Evolutionary conservation across 2,888 invertebrate genomes (phyloP).

Genomic region (Rapana venosa): DNA sequence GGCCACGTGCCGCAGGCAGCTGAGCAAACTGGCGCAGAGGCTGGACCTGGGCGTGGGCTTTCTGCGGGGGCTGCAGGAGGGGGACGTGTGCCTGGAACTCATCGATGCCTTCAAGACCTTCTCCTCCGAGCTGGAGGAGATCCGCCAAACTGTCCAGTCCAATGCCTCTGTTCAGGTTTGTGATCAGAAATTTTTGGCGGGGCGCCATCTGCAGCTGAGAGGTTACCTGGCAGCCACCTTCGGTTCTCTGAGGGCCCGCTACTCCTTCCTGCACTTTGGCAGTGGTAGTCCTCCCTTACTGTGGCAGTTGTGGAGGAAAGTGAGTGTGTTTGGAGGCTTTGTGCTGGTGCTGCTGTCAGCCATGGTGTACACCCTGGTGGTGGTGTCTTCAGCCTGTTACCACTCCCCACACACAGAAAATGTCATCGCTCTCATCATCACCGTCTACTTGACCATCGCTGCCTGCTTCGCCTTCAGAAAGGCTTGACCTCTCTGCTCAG

Average conservation of each 20-base stretch:
- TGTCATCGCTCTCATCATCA: slow-evolving; percentile 47
- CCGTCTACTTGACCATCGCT: slow-evolving; percentile 53
- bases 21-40: slow-evolving; percentile 34
- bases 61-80: slow-evolving; percentile 65
- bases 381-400: slow-evolving; percentile 31
- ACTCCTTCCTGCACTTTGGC: slow-evolving; percentile 32
- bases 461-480: slow-evolving; percentile 56
- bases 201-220: slow-evolving; percentile 7
- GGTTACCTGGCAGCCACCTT: slow-evolving; percentile 35
- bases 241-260: slow-evolving; percentile 22
- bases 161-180: slow-evolving; percentile 23
- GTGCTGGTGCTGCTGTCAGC: slow-evolving; percentile 28
- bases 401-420: slow-evolving; percentile 45
- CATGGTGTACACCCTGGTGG: slow-evolving; percentile 39
- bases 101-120: slow-evolving; percentile 56
- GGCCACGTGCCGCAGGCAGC: slow-evolving; percentile 27
- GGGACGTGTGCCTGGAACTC: slow-evolving; percentile 68
- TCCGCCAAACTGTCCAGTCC: slow-evolving; percentile 12
- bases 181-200: slow-evolving; percentile 34
- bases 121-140: slow-evolving; percentile 35
- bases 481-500: slow-evolving; percentile 31
- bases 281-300: neutral
- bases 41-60: slow-evolving; percentile 61
- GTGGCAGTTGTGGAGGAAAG: neutral
- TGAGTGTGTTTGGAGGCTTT: slow-evolving; percentile 1